These are phyloP conservation scores for Smithornis capensis DNA, from an alignment of 2,113 vertebrate genomes.

Conservation along the genomic window DNA sequence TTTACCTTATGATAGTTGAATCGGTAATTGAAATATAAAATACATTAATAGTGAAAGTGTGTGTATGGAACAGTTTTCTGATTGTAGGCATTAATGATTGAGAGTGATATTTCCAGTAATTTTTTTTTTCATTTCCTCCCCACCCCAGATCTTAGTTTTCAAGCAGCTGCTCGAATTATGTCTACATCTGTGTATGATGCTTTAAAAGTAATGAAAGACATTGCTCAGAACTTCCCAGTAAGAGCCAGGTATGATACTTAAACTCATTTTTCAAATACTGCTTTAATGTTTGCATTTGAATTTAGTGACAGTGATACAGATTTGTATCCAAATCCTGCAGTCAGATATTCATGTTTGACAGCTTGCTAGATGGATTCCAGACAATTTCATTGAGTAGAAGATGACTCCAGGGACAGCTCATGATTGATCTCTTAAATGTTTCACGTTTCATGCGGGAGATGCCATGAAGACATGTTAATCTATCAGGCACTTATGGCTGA, in stretches of 20 bases:
- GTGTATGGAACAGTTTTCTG: background rate
- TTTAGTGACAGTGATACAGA: background rate
- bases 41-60: background rate
- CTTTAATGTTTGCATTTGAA: background rate
- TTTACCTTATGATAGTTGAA: background rate
- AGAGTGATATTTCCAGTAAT: background rate
- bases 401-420: background rate
- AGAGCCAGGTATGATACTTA: slow-evolving; percentile 87
- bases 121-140: background rate
- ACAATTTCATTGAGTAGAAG: background rate
- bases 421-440: background rate
- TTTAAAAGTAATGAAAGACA: slow-evolving; percentile 90
- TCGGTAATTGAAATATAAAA: background rate
- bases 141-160: slow-evolving; percentile 89
- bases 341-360: background rate
- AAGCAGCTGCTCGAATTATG: slow-evolving; percentile 88
- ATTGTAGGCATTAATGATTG: background rate
- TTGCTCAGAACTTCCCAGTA: slow-evolving; percentile 94
- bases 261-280: background rate
- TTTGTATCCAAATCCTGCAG: background rate
- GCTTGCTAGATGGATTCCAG: background rate
- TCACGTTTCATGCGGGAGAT: background rate
- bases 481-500: background rate
- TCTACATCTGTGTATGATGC: slow-evolving; percentile 86
- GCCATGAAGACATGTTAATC: background rate